Evolutionary conservation across 2,113 vertebrate species (phyloP).

Genomic region (Phrynosoma platyrhinos): DNA sequence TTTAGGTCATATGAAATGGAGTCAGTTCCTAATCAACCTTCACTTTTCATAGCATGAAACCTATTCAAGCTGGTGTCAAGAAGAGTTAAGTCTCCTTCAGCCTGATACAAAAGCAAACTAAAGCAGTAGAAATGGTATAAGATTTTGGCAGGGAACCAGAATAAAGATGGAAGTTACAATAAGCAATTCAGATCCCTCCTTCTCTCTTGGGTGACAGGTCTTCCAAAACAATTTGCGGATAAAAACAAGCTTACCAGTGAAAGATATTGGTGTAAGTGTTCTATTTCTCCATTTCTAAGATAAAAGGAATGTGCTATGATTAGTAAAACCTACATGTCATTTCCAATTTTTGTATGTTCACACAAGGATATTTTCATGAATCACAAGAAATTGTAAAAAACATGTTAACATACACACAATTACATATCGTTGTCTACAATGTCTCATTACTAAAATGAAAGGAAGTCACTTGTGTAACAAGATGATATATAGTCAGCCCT

Average conservation of each 20-base stretch:
- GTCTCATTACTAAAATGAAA: too few relatives aligned
- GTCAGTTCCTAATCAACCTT: constrained; percentile 79
- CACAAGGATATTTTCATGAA: not conserved
- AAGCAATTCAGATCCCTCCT: constrained; percentile 54
- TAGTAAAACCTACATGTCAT: constrained; percentile 23
- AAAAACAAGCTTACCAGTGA: constrained; percentile 38
- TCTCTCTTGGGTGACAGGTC: not conserved
- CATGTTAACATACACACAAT: not conserved
- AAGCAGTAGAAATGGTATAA: constrained; percentile 35
- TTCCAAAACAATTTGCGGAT: constrained; percentile 17
- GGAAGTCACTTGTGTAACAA: too few relatives aligned
- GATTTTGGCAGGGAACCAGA: constrained; percentile 43
- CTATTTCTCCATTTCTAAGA: not conserved
- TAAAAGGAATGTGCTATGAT: constrained; percentile 17
- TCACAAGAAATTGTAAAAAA: not conserved
- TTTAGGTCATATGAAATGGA: constrained; percentile 72
- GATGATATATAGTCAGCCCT: too few relatives aligned
- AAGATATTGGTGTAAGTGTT: not conserved
- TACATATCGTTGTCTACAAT: not conserved
- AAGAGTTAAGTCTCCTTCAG: constrained; percentile 66
- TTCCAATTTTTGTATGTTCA: not conserved
- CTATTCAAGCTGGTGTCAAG: constrained; percentile 67
- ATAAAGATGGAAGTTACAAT: constrained; percentile 33
- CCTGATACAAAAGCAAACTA: constrained; percentile 59
- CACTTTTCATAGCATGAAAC: constrained; percentile 70